phyloP scores from a whole-genome alignment of 2,113 vertebrate species.

The Echinops telfairi region DNA sequence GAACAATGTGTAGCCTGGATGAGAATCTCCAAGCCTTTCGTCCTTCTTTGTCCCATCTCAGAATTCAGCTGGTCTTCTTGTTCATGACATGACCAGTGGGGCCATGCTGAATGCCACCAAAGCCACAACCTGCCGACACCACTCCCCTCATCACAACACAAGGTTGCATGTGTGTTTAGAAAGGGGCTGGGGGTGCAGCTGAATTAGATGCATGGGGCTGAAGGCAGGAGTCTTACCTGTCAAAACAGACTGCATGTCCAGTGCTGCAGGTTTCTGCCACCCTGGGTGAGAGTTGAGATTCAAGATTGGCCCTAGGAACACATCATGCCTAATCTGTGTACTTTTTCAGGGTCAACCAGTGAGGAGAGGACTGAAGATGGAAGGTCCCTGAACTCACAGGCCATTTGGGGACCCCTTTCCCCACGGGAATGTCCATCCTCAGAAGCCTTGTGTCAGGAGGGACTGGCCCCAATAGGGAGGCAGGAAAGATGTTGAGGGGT shows the following conservation, averaged over 20 bases:
- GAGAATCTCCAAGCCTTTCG: background rate
- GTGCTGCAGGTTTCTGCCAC: background rate
- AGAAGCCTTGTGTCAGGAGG: background rate
- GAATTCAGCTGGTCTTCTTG: background rate
- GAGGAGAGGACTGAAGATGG: background rate
- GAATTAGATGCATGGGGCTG: background rate
- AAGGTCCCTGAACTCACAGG: background rate
- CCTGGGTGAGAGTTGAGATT: background rate
- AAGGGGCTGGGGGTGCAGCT: background rate
- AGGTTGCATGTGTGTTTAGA: background rate
- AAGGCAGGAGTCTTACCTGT: background rate
- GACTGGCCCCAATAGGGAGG: background rate
- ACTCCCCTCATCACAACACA: background rate
- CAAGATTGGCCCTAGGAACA: background rate
- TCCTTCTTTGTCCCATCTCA: background rate
- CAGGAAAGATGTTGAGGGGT: background rate
- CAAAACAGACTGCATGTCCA: background rate
- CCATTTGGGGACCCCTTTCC: background rate
- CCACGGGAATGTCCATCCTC: background rate
- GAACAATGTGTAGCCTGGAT: background rate
- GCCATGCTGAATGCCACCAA: background rate
- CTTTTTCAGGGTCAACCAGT: background rate
- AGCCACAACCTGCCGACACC: background rate
- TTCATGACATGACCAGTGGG: no score
- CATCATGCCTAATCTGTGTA: background rate